A percentile compares a stretch with the other conserved stretches of the same genome.
Conservation (phyloP, 2,888 invertebrate genomes). For the Heliconius cydno region DNA sequence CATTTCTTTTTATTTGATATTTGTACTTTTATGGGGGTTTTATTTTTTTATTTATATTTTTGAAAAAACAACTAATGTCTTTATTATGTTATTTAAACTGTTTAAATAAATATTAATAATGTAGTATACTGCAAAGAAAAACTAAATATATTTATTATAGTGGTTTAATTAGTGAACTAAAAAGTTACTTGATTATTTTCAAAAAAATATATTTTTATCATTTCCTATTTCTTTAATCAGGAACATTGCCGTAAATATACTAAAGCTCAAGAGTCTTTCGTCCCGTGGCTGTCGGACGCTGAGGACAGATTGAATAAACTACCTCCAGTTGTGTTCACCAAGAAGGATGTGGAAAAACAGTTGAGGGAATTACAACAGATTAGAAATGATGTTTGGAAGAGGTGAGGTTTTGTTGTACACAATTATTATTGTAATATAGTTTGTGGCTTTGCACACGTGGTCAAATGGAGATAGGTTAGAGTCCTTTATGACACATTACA, state of each 20-base stretch:
- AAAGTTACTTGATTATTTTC: background rate
- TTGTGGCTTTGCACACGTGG: too few species aligned
- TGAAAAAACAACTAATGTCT: too few species aligned
- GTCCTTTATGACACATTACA: too few species aligned
- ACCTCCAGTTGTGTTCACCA: slow-evolving; percentile 91
- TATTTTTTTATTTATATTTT: background rate
- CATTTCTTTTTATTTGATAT: background rate
- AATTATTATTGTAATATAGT: too few species aligned
- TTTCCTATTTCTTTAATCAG: slow-evolving; percentile 51
- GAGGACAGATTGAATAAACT: slow-evolving; percentile 92
- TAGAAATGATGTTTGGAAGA: slow-evolving; percentile 96
- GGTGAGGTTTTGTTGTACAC: slow-evolving; percentile 55
- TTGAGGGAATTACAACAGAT: slow-evolving; percentile 93
- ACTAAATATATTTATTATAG: too few species aligned
- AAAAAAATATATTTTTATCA: background rate
- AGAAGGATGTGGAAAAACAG: slow-evolving; percentile 93
- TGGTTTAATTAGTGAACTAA: too few species aligned
- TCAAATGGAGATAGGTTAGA: too few species aligned
- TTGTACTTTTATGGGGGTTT: background rate
- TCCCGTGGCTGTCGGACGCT: slow-evolving; percentile 94
- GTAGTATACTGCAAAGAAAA: too few species aligned
- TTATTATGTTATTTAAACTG: too few species aligned
- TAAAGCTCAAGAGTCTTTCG: slow-evolving; percentile 91
- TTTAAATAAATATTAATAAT: too few species aligned
- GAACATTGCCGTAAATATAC: slow-evolving; percentile 96